Conservation (phyloP, 2,888 invertebrate species). For the Ennomos fuscantarius region DNA sequence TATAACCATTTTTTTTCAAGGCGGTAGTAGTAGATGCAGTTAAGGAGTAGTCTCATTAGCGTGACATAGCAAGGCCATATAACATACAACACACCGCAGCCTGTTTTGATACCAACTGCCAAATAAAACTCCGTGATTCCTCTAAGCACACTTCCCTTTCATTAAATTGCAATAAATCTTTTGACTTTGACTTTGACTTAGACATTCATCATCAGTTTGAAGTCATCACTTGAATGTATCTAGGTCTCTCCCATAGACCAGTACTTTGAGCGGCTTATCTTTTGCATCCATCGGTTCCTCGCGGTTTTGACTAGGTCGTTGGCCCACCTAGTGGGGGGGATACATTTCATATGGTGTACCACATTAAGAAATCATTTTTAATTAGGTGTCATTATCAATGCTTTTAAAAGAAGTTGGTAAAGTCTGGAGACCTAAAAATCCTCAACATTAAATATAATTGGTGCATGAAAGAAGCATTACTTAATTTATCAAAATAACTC, state of each 20-base stretch:
- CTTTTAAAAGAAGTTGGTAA: too few species aligned
- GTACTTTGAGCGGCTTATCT: too few species aligned
- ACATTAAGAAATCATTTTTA: too few species aligned
- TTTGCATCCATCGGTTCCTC: too few species aligned
- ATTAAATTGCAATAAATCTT: too few species aligned
- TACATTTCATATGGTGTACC: too few species aligned
- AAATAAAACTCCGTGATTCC: constrained; percentile 32
- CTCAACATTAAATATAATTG: background rate
- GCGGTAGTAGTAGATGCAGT: background rate
- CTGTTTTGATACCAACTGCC: constrained; percentile 27
- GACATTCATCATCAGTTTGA: background rate
- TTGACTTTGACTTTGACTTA: too few species aligned
- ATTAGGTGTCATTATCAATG: too few species aligned
- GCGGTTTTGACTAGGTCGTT: too few species aligned
- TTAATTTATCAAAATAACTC: constrained; percentile 3
- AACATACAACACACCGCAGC: background rate
- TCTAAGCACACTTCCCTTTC: constrained; percentile 22
- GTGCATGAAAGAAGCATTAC: constrained; percentile 8
- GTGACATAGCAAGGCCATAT: constrained; percentile 15
- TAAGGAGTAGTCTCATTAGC: constrained; percentile 38
- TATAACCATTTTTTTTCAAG: too few species aligned
- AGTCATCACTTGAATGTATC: background rate
- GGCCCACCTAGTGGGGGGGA: too few species aligned
- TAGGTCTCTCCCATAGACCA: too few species aligned
- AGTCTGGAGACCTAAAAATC: background rate